phyloP scores from a whole-genome alignment of 2,113 vertebrate species.

The Epinephelus lanceolatus region DNA sequence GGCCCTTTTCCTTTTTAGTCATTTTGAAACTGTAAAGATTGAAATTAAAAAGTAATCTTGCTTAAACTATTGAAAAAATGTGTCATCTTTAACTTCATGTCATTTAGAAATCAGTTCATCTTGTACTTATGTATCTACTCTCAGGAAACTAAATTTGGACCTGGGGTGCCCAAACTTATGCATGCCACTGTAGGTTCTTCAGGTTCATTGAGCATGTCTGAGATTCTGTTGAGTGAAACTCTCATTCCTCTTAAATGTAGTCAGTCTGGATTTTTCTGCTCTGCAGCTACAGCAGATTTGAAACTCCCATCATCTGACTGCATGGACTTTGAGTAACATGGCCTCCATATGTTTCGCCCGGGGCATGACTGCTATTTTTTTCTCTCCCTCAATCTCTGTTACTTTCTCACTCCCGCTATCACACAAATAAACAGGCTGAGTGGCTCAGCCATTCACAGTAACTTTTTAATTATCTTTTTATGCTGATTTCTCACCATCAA shows the following conservation, averaged over 20 bases:
- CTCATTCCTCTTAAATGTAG: neutral
- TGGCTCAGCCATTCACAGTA: conserved; percentile 48
- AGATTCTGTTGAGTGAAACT: too few species aligned
- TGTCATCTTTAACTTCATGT: too few species aligned
- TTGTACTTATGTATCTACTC: too few species aligned
- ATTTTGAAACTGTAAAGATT: too few species aligned
- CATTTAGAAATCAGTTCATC: too few species aligned
- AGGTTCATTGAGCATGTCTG: too few species aligned
- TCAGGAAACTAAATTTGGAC: too few species aligned
- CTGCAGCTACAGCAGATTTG: neutral
- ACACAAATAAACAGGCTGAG: conserved; percentile 55
- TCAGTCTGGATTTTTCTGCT: neutral
- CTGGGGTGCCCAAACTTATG: too few species aligned
- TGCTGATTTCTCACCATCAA: conserved; percentile 57
- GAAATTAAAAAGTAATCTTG: too few species aligned
- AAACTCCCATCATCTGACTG: neutral
- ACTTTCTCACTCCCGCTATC: conserved; percentile 24
- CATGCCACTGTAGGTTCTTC: too few species aligned
- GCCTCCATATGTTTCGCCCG: conserved; percentile 26
- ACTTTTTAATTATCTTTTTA: conserved; percentile 65
- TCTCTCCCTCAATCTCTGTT: conserved; percentile 8
- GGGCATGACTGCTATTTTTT: conserved; percentile 22
- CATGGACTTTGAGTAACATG: conserved; percentile 24
- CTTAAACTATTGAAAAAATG: too few species aligned
- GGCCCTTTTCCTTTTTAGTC: too few species aligned